Percentiles rank a stretch among this genome's conserved stretches.
phyloP scores from a whole-genome alignment of 2,113 vertebrate species.

The Oryzias curvinotus region DNA sequence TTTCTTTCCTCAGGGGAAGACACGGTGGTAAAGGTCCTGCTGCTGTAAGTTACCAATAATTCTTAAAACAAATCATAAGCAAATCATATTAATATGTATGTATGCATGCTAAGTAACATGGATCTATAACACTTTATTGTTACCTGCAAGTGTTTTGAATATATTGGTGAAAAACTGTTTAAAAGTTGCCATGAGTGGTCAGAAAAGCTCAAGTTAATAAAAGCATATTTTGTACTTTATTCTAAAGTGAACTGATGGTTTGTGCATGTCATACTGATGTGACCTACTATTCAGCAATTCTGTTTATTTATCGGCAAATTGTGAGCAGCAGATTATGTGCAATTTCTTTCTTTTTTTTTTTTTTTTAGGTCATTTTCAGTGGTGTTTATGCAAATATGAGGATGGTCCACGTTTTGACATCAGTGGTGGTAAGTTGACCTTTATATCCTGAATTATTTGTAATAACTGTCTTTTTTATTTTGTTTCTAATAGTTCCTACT shows the following conservation, averaged over 20 bases:
- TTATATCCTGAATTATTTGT: neutral
- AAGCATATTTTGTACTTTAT: neutral
- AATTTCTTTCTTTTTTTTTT: constrained; percentile 29
- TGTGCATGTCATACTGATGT: neutral
- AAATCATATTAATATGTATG: too few relatives aligned
- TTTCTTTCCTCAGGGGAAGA: constrained; percentile 87
- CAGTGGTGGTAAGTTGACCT: constrained; percentile 92
- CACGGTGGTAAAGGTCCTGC: constrained; percentile 92
- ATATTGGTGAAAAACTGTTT: neutral
- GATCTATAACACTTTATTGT: neutral
- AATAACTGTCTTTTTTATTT: neutral
- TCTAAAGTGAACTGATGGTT: constrained; percentile 2
- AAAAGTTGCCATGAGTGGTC: neutral
- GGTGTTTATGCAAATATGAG: constrained; percentile 99
- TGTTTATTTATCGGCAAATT: neutral
- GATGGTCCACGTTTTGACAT: constrained; percentile 99
- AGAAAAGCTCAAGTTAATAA: constrained; percentile 1
- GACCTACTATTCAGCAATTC: neutral
- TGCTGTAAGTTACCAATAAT: constrained; percentile 79
- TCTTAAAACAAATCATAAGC: neutral
- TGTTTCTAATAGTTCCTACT: neutral
- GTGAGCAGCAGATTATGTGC: constrained; percentile 9
- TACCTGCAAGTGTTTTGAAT: neutral
- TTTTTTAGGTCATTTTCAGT: constrained; percentile 91
- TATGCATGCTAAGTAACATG: too few relatives aligned